Percentiles rank a stretch among this genome's conserved stretches.
phyloP scores from a whole-genome alignment of 2,888 invertebrate genomes.

The Cephus nigrinus region DNA sequence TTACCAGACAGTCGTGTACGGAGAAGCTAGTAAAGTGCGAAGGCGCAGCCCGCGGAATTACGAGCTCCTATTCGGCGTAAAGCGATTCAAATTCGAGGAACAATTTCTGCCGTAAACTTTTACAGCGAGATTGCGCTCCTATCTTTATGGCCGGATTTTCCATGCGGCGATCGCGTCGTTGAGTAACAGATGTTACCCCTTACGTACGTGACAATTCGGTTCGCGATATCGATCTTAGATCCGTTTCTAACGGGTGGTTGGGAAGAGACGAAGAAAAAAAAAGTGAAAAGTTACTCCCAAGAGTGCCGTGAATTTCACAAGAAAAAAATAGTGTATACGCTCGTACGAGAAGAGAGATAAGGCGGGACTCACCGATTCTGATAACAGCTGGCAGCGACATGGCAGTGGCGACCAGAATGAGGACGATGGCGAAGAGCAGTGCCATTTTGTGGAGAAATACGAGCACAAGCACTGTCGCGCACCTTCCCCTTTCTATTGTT shows the following conservation, averaged over 20 bases:
- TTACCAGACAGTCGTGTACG: neutral
- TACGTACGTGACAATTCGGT: neutral
- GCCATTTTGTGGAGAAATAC: constrained; percentile 53
- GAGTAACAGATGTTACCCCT: neutral
- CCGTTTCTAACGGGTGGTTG: neutral
- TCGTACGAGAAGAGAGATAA: neutral
- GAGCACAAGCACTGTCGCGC: neutral
- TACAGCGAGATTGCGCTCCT: neutral
- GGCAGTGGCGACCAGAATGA: constrained; percentile 62
- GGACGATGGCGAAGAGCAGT: constrained; percentile 61
- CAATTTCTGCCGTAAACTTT: constrained; percentile 1
- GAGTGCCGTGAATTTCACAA: neutral
- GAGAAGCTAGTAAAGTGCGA: neutral
- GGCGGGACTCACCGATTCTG: constrained; percentile 58
- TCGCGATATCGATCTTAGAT: neutral
- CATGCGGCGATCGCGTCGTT: neutral
- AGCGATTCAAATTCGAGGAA: constrained; percentile 6
- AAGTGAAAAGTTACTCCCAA: neutral
- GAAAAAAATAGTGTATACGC: neutral
- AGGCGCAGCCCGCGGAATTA: neutral
- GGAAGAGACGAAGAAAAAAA: neutral
- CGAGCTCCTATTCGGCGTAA: neutral
- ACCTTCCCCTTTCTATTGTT: neutral
- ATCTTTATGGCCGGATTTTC: neutral
- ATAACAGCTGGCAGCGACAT: constrained; percentile 65